Conservation (phyloP, 2,888 invertebrate species). For the Herminia tarsipennalis region DNA sequence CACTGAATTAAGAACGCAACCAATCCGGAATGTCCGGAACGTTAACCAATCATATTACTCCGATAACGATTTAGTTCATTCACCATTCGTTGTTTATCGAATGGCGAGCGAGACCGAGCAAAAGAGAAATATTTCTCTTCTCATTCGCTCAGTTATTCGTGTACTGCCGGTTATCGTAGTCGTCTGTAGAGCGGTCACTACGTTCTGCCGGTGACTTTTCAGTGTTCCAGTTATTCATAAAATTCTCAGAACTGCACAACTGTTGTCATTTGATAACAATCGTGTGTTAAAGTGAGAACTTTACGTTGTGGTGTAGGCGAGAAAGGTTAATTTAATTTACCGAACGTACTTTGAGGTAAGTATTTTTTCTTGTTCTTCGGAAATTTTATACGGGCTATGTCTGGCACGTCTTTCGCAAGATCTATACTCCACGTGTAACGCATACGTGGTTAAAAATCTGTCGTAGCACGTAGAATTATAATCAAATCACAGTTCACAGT, state of each 20-base stretch:
- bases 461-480: neutral
- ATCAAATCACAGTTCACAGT: neutral
- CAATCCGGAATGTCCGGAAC: neutral
- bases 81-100: slow-evolving; percentile 4
- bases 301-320: slow-evolving; percentile 57
- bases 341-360: slow-evolving; percentile 73
- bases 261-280: slow-evolving; percentile 55
- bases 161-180: slow-evolving; percentile 70
- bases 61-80: neutral
- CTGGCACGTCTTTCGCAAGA: slow-evolving; percentile 42
- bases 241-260: slow-evolving; percentile 45
- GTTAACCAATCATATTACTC: slow-evolving; percentile 10
- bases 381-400: slow-evolving; percentile 46
- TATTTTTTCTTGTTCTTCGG: slow-evolving; percentile 53
- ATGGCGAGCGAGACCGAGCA: no score
- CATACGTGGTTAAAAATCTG: slow-evolving; percentile 41
- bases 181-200: slow-evolving; percentile 73
- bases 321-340: slow-evolving; percentile 61
- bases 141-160: slow-evolving; percentile 66
- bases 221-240: slow-evolving; percentile 55
- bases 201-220: slow-evolving; percentile 66
- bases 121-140: no score
- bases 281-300: slow-evolving; percentile 70
- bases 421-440: slow-evolving; percentile 59
- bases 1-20: neutral